Percentiles rank a stretch among this genome's conserved stretches.
These are phyloP conservation scores for Ormyrus rosae DNA, from an alignment of 2,888 invertebrate genomes.

Conservation along the genomic window DNA sequence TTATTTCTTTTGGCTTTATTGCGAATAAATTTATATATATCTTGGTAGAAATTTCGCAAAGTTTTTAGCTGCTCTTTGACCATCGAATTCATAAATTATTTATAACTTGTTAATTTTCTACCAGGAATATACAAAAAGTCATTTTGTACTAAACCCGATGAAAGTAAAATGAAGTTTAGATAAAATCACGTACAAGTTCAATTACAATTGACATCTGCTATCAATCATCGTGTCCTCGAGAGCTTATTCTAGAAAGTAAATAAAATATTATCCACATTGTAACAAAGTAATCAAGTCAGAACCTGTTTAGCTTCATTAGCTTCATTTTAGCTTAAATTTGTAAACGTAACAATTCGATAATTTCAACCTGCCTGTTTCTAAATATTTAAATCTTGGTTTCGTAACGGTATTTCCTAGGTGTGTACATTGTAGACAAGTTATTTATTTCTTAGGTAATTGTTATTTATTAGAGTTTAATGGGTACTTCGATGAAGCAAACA, in stretches of 20 bases:
- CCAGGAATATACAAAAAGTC: neutral
- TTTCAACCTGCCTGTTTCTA: neutral
- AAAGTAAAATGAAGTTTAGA: slow-evolving; percentile 28
- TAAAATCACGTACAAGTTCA: neutral
- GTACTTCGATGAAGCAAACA: slow-evolving; percentile 25
- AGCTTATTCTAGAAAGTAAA: neutral
- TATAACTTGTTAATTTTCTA: neutral
- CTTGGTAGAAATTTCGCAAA: no score
- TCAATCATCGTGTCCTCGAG: neutral
- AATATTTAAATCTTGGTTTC: neutral
- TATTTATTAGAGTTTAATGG: neutral
- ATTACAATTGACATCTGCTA: neutral
- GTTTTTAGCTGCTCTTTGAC: no score
- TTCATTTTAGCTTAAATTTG: neutral
- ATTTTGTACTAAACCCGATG: slow-evolving; percentile 4
- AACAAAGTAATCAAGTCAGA: neutral
- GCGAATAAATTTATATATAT: no score
- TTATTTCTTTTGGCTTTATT: no score
- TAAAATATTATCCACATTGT: neutral
- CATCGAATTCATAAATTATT: no score
- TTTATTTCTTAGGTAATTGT: slow-evolving; percentile 2
- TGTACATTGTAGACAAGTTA: neutral
- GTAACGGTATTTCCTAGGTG: neutral
- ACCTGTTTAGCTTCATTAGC: neutral
- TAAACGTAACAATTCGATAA: no score